Percentiles rank a stretch among this genome's conserved stretches.
phyloP scores from a whole-genome alignment of 1,140 invertebrate genomes.

The Anastatus disparis region DNA sequence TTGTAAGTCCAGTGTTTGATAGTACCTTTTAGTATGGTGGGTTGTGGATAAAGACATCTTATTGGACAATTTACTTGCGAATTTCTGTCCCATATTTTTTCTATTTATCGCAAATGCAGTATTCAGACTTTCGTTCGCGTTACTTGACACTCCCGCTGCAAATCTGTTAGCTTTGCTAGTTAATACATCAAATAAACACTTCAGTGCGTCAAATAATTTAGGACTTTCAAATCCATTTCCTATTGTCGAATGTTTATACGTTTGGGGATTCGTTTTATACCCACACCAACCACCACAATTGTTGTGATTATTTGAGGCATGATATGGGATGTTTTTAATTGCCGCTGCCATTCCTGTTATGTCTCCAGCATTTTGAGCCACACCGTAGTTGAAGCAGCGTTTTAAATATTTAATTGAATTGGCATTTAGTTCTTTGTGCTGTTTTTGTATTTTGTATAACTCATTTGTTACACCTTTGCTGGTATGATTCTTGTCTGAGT shows the following conservation, averaged over 20 bases:
- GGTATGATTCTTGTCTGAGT: conserved; percentile 18
- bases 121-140: conserved; percentile 28
- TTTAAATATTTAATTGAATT: conserved; percentile 7
- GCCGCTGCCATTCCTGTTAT: background rate
- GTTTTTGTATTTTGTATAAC: conserved; percentile 15
- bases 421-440: conserved; percentile 15
- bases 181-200: conserved; percentile 9
- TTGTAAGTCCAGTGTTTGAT: background rate
- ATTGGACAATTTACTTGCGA: background rate
- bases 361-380: conserved; percentile 6
- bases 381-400: background rate
- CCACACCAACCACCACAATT: conserved; percentile 17
- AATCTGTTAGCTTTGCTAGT: conserved; percentile 19
- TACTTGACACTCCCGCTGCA: conserved; percentile 21
- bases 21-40: conserved; percentile 3
- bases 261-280: background rate
- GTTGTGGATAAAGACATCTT: background rate
- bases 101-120: background rate
- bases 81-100: conserved; percentile 13
- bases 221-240: background rate
- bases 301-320: background rate
- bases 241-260: background rate
- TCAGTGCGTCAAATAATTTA: background rate
- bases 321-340: conserved; percentile 4
- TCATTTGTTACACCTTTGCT: conserved; percentile 10